Evolutionary conservation across 2,888 invertebrate genomes (phyloP), one percentile per base, ranked within the genome.

Genomic region (Drosophila diplacantha): DNA sequence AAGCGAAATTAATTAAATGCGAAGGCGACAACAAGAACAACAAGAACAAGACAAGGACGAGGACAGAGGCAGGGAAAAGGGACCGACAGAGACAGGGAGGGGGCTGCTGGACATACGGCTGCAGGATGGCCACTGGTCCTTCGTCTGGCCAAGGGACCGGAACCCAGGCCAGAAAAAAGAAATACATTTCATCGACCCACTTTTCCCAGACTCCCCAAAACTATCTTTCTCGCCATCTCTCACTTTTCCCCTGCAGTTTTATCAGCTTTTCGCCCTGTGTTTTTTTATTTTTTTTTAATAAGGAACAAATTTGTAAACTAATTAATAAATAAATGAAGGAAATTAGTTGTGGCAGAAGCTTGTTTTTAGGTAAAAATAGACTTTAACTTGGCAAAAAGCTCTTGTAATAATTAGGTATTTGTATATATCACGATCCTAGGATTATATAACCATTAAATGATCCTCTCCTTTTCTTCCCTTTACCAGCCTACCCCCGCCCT

Each of bases 401-500:
- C 4, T 4, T 37, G 11, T 11, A 9, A 16, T 35, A 18, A 29
- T 29, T 6, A 29, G 5, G 16, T 35, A 6, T 38, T 0, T 9
- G 12, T 43, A 43, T 24, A 24, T n/a, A 24, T 39, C 22, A 3
- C 3, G 7, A 39, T 39, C 8, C 16, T 16, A 8, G 2, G 9
- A n/a, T 2, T 35, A n/a, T 35, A 35, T 35, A 35, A 8, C 34
- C 8, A 9, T 8, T 24, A 5, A 43, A 5, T 29, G n/a, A 43
- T 16, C 26, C 26, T 2, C 1, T 5, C 3, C 14, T 14, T 14
- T 32, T 4, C 14, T 3, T 5, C 3, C 18, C 9, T 29, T 3
- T 14, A 3, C 20, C 1, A 88, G 88, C 72, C 72, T 87, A 43
- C 86, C 87, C 4, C 85, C 86, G 9, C 85, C 80, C 4, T 86